A percentile compares a stretch with the other conserved stretches of the same genome.
phyloP scores from a whole-genome alignment of 2,888 invertebrate species.

The Tenthredo distinguenda region DNA sequence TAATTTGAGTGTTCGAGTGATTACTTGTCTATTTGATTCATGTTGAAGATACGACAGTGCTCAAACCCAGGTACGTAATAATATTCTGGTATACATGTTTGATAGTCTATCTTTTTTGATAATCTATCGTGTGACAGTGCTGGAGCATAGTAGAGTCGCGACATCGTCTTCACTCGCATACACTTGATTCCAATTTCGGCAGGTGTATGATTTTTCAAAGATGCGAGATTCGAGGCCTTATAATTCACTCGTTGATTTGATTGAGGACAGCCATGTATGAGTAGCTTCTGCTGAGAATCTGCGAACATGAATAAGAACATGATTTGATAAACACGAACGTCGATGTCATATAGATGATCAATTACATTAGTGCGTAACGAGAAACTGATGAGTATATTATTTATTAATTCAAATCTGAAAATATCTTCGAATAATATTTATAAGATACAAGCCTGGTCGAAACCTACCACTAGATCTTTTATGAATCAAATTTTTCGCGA shows the following conservation, averaged over 20 bases:
- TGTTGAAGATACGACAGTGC: neutral
- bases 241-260: conserved; percentile 56
- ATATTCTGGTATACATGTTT: neutral
- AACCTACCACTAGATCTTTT: neutral
- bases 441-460: neutral
- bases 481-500: neutral
- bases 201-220: neutral
- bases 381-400: neutral
- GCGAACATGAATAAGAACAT: neutral
- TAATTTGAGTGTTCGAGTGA: neutral
- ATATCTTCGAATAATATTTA: neutral
- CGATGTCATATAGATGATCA: neutral
- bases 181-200: neutral
- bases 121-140: neutral
- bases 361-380: neutral
- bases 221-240: neutral
- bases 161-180: neutral
- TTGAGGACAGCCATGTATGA: conserved; percentile 58
- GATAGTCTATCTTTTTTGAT: neutral
- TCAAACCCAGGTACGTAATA: neutral
- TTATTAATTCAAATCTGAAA: neutral
- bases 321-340: neutral
- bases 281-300: conserved; percentile 60
- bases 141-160: neutral
- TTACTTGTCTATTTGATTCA: neutral